These are phyloP conservation scores for Numida meleagris DNA, from an alignment of 2,113 vertebrate genomes.

Conservation along the genomic window DNA sequence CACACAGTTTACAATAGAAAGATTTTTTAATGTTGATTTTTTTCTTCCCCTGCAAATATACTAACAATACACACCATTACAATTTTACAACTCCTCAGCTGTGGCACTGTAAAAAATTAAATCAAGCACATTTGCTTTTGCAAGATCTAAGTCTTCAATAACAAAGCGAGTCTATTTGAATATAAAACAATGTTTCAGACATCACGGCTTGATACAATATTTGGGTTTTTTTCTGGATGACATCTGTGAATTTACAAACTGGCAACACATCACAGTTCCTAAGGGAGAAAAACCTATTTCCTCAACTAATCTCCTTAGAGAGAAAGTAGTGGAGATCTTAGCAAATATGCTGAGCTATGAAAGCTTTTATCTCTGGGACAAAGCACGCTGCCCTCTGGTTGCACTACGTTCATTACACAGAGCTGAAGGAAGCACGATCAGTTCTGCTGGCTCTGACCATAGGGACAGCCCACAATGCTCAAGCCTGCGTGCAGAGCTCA, in stretches of 20 bases:
- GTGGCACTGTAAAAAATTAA: not conserved
- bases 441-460: not conserved
- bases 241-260: constrained; percentile 8
- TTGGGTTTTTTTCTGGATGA: not conserved
- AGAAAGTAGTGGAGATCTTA: not conserved
- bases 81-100: not conserved
- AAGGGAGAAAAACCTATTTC: constrained; percentile 31
- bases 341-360: not conserved
- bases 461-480: not conserved
- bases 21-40: not conserved
- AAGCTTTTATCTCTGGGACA: constrained; percentile 11
- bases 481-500: not conserved
- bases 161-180: not conserved
- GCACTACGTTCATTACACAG: not conserved
- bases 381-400: not conserved
- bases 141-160: not conserved
- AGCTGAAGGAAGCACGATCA: not conserved
- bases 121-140: not conserved
- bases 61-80: not conserved
- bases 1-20: not conserved
- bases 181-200: not conserved
- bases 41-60: not conserved
- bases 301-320: not conserved
- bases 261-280: not conserved
- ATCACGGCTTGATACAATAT: constrained; percentile 1